A percentile compares a stretch with the other conserved stretches of the same genome.
Evolutionary conservation across 2,888 invertebrate species (phyloP).

Genomic region (Dicyrtomina minuta): DNA sequence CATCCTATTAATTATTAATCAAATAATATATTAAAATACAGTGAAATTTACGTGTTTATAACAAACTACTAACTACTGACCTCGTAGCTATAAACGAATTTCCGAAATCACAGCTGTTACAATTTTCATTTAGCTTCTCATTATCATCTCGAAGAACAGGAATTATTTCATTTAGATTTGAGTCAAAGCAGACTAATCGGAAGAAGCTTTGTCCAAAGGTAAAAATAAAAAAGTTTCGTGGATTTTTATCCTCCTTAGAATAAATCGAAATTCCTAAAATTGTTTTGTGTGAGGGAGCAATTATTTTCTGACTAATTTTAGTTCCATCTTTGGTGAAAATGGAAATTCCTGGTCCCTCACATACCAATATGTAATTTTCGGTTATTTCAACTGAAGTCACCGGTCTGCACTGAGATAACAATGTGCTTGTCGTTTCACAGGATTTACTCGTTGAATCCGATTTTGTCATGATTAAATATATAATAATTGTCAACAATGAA

Average conservation of each 20-base stretch:
- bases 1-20: too few species aligned
- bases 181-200: not conserved
- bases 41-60: too few species aligned
- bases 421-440: too few species aligned
- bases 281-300: slow-evolving; percentile 14
- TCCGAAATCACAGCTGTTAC: too few species aligned
- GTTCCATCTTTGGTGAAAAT: slow-evolving; percentile 6
- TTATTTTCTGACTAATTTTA: not conserved
- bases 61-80: not conserved
- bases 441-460: too few species aligned
- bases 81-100: slow-evolving; percentile 5
- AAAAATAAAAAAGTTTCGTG: not conserved
- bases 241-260: not conserved
- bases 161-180: not conserved
- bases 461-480: too few species aligned
- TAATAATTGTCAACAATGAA: too few species aligned
- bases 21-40: too few species aligned
- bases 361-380: slow-evolving; percentile 4
- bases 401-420: slow-evolving; percentile 19
- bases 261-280: slow-evolving; percentile 3
- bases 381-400: slow-evolving; percentile 15
- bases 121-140: too few species aligned
- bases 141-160: not conserved
- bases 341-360: slow-evolving; percentile 19
- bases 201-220: slow-evolving; percentile 2